Evolutionary conservation across 1,140 invertebrate species (phyloP), one percentile per base, ranked within the genome.

Genomic region (Lepidotrigona ventralis): DNA sequence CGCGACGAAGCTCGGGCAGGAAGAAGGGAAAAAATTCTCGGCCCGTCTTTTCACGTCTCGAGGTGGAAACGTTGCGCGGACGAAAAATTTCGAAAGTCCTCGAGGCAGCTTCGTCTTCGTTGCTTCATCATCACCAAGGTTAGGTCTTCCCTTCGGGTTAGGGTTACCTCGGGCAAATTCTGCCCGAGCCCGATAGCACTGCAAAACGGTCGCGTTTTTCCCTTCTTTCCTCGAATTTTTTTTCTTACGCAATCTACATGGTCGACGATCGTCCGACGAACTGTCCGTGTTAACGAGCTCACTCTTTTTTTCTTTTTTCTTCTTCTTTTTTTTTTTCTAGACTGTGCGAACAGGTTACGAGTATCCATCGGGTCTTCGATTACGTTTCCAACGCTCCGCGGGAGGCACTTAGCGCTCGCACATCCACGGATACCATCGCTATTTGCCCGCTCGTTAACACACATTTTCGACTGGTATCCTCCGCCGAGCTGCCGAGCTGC

Each of bases 371-470:
- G 79, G 39, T 9, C 56, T 84, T 83, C 87, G 88, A 89, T 90
- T 87, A 90, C 80, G 66, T 66, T 79, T 69, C 39, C 71, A 46
- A 60, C 79, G 15, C 73, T 74, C 82, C 6, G 70, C 74, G 53
- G 74, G 39, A 46, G 83, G 81, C 86, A 87, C 84, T 89, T 89
- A 89, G 76, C 83, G 70, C 83, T 78, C 76, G 79, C 70, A 80
- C 71, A 64, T 73, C 53, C 70, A 70, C 82, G 77, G 63, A 19
- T n/a, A 23, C 69, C 78, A 29, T 21, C 23, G 54, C 60, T 84
- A 72, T 84, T 84, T 84, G 78, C 78, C 6, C 78, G 78, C 78
- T 84, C 83, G 85, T 91, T 91, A 91, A 87, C 86, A 85, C 86
- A 81, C 86, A 81, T 90, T 90, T 90, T 89, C 85, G 86, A 79